A percentile compares a stretch with the other conserved stretches of the same genome.
Conservation (phyloP, 2,113 vertebrate species). For the Vidua chalybeata region DNA sequence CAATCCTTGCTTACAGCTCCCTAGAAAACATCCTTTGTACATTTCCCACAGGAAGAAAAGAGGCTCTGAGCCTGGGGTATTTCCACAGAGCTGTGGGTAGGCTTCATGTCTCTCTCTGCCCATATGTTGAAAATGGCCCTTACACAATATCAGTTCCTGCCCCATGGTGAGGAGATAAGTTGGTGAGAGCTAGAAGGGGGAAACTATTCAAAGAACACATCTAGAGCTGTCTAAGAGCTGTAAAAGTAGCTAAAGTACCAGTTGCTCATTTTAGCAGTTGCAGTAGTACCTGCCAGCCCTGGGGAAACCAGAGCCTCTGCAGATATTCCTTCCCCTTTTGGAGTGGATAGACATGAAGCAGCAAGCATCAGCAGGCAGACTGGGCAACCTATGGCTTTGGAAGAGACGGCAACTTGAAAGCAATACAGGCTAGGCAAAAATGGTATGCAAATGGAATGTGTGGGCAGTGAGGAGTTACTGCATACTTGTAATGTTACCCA, state of each 20-base stretch:
- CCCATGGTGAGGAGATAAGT: conserved; percentile 18
- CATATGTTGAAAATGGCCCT: not conserved
- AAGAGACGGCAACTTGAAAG: not conserved
- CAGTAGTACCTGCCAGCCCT: not conserved
- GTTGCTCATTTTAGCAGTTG: not conserved
- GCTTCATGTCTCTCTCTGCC: not conserved
- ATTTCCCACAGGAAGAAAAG: not conserved
- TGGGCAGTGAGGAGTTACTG: conserved; percentile 12
- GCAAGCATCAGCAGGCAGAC: not conserved
- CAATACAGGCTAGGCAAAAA: not conserved
- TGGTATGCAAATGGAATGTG: not conserved
- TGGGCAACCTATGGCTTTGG: not conserved
- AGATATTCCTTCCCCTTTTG: not conserved
- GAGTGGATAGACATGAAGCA: not conserved
- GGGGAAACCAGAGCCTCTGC: not conserved
- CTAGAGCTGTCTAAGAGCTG: not conserved
- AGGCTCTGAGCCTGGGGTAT: not conserved
- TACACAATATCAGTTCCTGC: conserved; percentile 13
- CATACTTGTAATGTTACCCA: not conserved
- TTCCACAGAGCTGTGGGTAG: not conserved
- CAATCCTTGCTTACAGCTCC: not conserved
- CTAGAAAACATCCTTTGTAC: not conserved
- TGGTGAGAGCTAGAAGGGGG: not conserved
- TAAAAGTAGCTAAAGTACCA: not conserved
- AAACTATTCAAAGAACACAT: not conserved